Base-by-base conservation (phyloP, 2,888 invertebrate genomes). In the Tetragonula carbonaria region DNA sequence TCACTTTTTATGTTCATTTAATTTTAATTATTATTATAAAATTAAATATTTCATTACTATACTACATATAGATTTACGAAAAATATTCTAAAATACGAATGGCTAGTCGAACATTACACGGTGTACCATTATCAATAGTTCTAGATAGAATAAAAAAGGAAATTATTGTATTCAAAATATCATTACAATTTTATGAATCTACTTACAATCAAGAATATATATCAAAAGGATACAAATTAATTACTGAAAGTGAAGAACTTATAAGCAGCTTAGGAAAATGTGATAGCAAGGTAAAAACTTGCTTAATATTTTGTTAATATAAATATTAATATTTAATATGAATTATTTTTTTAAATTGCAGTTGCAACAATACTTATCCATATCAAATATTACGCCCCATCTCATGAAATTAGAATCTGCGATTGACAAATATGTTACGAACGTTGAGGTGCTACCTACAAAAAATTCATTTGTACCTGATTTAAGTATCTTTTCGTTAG, bases 291-390 rank as follows among this genome's bases (percentile, higher is more conserved):
- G 92, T 92, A 84, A 82, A 76, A 68, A 62, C 63, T 75, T 50
- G 23, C 28, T 70, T 50, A 66, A 68, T 59, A 71, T 74, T 66
- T n/a, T 72, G 72, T 53, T 23, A 45, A 33, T 74, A 45, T 65
- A 75, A 70, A 53, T 55, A 73, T 18, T 78, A 55, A 67, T 57
- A 68, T 80, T 51, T 72, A 70, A 70, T 23, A 45, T 14, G 23
- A 68, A 21, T 33, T 70, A 72, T 55, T 80, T 81, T 75, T 78
- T 80, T 8, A 23, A 80, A 75, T 82, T 82, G 57, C 79, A 92
- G 92, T 90, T 93, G n/a, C 93, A 92, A 53, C 91, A 92, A 73
- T 92, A 91, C 80, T 82, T 93, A 70, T 90, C 88, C 21, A 84
- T 91, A 76, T 86, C 90, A 51, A 92, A 91, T 75, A 86, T 92